A percentile compares a stretch with the other conserved stretches of the same genome.
These are phyloP conservation scores for Numenius phaeopus DNA, from an alignment of 2,797 vertebrate genomes.

Conservation along the genomic window DNA sequence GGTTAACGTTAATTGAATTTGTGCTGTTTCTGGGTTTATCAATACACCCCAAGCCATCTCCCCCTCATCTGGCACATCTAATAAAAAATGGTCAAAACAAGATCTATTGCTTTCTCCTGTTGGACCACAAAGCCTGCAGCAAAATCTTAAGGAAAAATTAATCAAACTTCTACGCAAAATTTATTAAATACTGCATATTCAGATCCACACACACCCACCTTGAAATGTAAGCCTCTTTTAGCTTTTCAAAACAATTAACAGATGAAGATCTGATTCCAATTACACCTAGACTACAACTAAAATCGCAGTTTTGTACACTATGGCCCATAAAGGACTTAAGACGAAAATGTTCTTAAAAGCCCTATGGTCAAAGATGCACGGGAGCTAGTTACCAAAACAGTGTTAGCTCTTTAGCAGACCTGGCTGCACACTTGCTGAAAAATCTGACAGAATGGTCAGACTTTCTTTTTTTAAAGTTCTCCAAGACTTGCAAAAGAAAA, in stretches of 20 bases:
- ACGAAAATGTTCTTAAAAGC: background rate
- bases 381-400: background rate
- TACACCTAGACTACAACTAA: background rate
- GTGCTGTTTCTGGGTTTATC: background rate
- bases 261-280: background rate
- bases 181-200: background rate
- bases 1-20: background rate
- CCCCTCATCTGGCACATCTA: background rate
- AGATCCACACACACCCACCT: background rate
- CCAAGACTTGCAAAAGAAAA: background rate
- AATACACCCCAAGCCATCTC: background rate
- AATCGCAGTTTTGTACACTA: background rate
- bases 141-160: background rate
- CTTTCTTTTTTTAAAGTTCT: background rate
- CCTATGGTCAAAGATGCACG: background rate
- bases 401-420: background rate
- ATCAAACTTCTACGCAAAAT: background rate
- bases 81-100: background rate
- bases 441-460: background rate
- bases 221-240: background rate
- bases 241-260: background rate
- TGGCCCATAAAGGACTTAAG: background rate
- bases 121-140: background rate
- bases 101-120: rapidly evolving
- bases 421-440: background rate